Conservation (phyloP, 2,113 vertebrate genomes). For the Melierax canorus region DNA sequence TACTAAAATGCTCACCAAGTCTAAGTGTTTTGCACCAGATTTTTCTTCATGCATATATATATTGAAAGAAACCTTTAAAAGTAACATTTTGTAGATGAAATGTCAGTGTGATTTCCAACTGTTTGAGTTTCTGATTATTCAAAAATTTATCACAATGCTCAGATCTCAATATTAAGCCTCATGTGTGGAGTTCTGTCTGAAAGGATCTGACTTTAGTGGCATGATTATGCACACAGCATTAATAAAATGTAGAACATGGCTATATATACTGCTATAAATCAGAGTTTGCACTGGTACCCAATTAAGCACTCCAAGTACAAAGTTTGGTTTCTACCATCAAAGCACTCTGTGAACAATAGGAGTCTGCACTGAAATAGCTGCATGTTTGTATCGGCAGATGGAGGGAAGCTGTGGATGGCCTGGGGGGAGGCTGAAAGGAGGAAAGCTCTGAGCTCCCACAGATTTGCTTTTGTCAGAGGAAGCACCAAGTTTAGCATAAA, state of each 20-base stretch:
- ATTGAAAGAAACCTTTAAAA: background rate
- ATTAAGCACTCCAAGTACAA: background rate
- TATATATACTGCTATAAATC: background rate
- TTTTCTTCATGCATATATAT: background rate
- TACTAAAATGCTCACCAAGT: background rate
- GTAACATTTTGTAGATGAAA: background rate
- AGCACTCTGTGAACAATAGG: background rate
- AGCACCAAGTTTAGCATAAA: background rate
- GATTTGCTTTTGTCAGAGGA: background rate
- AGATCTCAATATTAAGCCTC: background rate
- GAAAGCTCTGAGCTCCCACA: background rate
- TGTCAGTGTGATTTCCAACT: background rate
- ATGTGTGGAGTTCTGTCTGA: background rate
- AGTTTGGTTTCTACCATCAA: constrained; percentile 12
- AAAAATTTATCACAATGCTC: background rate
- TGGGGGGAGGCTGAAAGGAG: background rate
- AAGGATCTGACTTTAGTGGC: background rate
- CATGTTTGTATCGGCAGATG: background rate
- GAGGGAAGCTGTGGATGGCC: constrained; percentile 7
- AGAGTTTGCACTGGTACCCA: background rate
- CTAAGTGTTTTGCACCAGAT: background rate
- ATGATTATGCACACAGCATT: background rate
- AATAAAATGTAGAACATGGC: background rate
- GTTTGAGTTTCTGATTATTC: background rate
- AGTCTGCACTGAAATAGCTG: background rate